These are phyloP conservation scores for Arenicola marina DNA, from an alignment of 2,888 invertebrate species.

Conservation along the genomic window DNA sequence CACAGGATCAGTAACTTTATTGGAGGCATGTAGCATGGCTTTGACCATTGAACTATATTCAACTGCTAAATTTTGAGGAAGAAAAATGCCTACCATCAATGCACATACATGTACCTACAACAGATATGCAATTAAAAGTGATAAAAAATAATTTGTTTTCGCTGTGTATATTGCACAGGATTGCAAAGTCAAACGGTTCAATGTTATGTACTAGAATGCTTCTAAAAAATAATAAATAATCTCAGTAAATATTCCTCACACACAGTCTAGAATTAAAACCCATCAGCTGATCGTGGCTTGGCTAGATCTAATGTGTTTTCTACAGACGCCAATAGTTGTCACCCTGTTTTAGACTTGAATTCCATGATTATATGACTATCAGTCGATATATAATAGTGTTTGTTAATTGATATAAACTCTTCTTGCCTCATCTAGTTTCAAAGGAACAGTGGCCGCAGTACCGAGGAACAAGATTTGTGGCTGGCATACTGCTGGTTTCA, in stretches of 20 bases:
- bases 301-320: no score
- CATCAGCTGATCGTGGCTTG: no score
- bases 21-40: constrained; percentile 69
- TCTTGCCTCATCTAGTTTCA: constrained; percentile 63
- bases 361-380: no score
- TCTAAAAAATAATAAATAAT: no score
- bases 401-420: neutral
- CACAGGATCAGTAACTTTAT: constrained; percentile 86
- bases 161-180: neutral
- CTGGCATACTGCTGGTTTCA: constrained; percentile 95
- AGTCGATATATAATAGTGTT: neutral
- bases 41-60: no score
- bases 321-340: no score
- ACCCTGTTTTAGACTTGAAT: no score
- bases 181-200: neutral
- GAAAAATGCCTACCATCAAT: neutral
- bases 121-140: neutral
- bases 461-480: constrained; percentile 76
- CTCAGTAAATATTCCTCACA: no score
- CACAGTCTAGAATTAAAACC: no score
- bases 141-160: neutral
- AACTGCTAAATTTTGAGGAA: no score
- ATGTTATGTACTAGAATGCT: neutral
- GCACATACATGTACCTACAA: neutral
- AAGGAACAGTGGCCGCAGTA: constrained; percentile 64